A percentile compares a stretch with the other conserved stretches of the same genome.
These are phyloP conservation scores for Tragelaphus scriptus DNA, from an alignment of 2,113 vertebrate genomes.

Conservation along the genomic window DNA sequence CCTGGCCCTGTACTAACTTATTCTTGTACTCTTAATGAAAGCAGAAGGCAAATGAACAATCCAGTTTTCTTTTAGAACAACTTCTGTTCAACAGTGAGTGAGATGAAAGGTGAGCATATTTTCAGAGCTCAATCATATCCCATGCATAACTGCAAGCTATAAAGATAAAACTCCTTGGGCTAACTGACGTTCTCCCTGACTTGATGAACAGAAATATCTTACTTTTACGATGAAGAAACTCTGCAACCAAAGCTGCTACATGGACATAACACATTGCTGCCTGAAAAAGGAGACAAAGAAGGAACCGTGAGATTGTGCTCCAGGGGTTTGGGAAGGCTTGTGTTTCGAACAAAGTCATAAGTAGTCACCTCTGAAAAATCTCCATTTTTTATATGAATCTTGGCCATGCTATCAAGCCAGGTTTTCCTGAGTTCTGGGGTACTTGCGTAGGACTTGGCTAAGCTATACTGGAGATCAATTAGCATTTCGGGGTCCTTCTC, in stretches of 20 bases:
- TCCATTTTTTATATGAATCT: conserved; percentile 94
- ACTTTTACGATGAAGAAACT: conserved; percentile 97
- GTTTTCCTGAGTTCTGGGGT: conserved; percentile 96
- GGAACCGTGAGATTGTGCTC: not conserved
- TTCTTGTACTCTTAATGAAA: conserved; percentile 8
- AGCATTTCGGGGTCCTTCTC: conserved; percentile 97
- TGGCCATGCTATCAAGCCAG: conserved; percentile 98
- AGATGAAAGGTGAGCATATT: not conserved
- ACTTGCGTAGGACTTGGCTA: conserved; percentile 97
- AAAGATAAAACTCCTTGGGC: not conserved
- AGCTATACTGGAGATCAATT: conserved; percentile 95
- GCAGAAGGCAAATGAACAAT: conserved; percentile 41
- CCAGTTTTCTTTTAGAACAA: not conserved
- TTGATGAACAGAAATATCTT: conserved; percentile 73
- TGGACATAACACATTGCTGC: conserved; percentile 97
- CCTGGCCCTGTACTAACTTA: conserved; percentile 31
- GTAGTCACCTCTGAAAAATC: conserved; percentile 92
- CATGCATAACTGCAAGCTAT: not conserved
- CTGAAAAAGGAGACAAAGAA: conserved; percentile 78
- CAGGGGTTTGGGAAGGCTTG: not conserved
- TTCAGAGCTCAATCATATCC: conserved; percentile 13
- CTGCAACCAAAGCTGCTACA: conserved; percentile 93
- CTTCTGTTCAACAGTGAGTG: not conserved
- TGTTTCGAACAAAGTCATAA: not conserved
- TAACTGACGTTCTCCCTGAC: not conserved